phyloP scores from a whole-genome alignment of 2,888 invertebrate species.

The Temnothorax rugatulus region DNA sequence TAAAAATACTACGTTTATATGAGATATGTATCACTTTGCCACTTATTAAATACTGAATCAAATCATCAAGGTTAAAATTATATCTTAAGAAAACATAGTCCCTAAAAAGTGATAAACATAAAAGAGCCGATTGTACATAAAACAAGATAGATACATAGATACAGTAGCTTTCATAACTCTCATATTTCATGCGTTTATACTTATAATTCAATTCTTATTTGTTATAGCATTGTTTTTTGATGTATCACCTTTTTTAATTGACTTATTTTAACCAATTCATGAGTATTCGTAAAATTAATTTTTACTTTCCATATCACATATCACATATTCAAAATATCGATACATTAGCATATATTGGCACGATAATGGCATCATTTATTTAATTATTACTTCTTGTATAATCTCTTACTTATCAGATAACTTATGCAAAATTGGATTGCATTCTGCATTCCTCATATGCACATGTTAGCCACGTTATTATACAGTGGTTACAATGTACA shows the following conservation, averaged over 20 bases:
- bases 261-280: conserved; percentile 6
- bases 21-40: background rate
- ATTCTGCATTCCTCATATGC: background rate
- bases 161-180: background rate
- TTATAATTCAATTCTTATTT: conserved; percentile 26
- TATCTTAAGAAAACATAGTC: background rate
- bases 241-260: background rate
- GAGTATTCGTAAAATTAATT: conserved; percentile 19
- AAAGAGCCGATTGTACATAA: background rate
- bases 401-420: background rate
- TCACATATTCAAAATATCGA: background rate
- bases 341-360: conserved; percentile 29
- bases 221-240: conserved; percentile 9
- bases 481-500: conserved; percentile 1
- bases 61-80: conserved; percentile 5
- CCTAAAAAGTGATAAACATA: background rate
- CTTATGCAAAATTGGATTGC: conserved; percentile 10
- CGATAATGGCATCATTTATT: conserved; percentile 9
- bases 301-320: background rate
- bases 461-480: background rate
- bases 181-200: conserved; percentile 14
- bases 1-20: background rate
- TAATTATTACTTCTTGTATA: conserved; percentile 12
- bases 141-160: conserved; percentile 8
- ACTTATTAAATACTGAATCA: conserved; percentile 7